Conservation (phyloP, 2,888 invertebrate genomes). For the Polyommatus icarus region DNA sequence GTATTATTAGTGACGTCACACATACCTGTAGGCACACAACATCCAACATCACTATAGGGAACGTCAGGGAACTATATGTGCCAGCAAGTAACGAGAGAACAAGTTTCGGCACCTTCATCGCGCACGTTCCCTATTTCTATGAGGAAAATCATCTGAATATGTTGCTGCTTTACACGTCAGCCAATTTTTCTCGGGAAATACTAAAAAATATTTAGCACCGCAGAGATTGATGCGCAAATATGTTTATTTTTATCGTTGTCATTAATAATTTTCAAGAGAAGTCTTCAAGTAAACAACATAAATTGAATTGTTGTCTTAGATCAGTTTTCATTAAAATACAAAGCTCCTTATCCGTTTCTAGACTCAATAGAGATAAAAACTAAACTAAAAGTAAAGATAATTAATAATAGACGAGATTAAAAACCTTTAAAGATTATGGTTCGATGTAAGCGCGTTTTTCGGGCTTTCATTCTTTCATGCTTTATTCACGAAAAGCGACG, state of each 20-base stretch:
- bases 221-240: not conserved
- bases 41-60: not conserved
- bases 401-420: too few species aligned
- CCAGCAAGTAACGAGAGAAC: too few species aligned
- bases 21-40: not conserved
- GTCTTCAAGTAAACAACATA: conserved; percentile 15
- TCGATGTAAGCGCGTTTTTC: too few species aligned
- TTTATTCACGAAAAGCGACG: not conserved
- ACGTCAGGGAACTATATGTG: not conserved
- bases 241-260: not conserved
- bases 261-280: conserved; percentile 18
- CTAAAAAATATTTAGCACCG: not conserved
- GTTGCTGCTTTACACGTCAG: not conserved
- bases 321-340: too few species aligned
- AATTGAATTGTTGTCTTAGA: conserved; percentile 37
- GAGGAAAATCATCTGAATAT: not conserved
- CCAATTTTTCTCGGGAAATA: not conserved
- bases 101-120: not conserved
- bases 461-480: not conserved
- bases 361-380: too few species aligned
- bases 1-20: conserved; percentile 16
- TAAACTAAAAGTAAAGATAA: too few species aligned
- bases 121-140: not conserved
- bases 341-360: too few species aligned
- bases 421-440: too few species aligned